Evolutionary conservation across 2,888 invertebrate genomes (phyloP).

Genomic region (Megastigmus dorsalis): DNA sequence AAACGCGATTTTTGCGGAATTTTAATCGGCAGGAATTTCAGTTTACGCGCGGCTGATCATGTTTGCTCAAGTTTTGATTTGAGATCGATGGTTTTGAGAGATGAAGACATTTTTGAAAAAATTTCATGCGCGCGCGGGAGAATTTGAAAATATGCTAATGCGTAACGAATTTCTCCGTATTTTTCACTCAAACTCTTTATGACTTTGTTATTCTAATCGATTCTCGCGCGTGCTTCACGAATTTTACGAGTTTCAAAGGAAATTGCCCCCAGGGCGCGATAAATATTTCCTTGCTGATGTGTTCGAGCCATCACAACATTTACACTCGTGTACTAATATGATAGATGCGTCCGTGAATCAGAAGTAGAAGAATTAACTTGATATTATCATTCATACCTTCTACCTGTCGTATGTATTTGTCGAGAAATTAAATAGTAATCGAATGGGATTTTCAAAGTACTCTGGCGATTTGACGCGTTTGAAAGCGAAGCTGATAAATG

Average conservation of each 20-base stretch:
- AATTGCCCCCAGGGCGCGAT: background rate
- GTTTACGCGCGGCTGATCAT: too few relatives aligned
- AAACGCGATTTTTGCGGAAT: too few relatives aligned
- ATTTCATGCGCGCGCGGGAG: background rate
- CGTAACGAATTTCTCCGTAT: constrained; percentile 27
- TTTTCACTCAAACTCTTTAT: constrained; percentile 19
- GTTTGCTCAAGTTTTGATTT: too few relatives aligned
- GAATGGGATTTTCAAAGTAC: too few relatives aligned
- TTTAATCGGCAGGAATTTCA: too few relatives aligned
- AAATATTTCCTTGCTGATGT: background rate
- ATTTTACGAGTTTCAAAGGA: constrained; percentile 23
- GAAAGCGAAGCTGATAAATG: too few relatives aligned
- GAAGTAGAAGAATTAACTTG: too few relatives aligned
- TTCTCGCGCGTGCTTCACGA: background rate
- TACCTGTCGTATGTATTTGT: too few relatives aligned
- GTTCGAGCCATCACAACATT: background rate
- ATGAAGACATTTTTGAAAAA: constrained; percentile 1
- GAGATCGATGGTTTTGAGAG: background rate
- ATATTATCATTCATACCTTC: too few relatives aligned
- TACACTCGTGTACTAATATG: background rate
- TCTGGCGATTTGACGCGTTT: too few relatives aligned
- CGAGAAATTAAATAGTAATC: too few relatives aligned
- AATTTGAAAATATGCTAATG: background rate
- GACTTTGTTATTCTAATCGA: constrained; percentile 33
- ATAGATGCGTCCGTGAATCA: background rate